A percentile compares a stretch with the other conserved stretches of the same genome.
Evolutionary conservation across 2,888 invertebrate species (phyloP).

Genomic region (Drosophila maculinotata): DNA sequence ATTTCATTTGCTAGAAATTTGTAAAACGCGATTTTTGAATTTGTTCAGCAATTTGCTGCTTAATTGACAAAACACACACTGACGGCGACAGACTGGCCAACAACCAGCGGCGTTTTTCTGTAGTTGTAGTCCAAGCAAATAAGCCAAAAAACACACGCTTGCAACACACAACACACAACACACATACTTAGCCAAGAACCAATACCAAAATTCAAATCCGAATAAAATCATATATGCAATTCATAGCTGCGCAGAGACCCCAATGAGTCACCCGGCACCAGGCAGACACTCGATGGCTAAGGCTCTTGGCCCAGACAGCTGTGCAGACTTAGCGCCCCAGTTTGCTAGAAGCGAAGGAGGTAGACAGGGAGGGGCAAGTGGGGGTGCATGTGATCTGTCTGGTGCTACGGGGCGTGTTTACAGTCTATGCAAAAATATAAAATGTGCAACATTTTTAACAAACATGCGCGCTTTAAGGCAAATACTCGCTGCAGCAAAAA

Average conservation of each 20-base stretch:
- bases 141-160: slow-evolving; percentile 25
- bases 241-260: slow-evolving; percentile 59
- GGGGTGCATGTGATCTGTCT: slow-evolving; percentile 59
- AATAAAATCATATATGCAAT: slow-evolving; percentile 82
- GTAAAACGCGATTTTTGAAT: slow-evolving; percentile 82
- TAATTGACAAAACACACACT: slow-evolving; percentile 82
- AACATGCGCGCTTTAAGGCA: slow-evolving; percentile 73
- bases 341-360: slow-evolving; percentile 18
- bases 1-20: slow-evolving; percentile 73
- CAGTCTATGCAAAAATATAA: slow-evolving; percentile 38
- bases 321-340: slow-evolving; percentile 69
- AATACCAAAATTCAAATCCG: slow-evolving; percentile 32
- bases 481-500: slow-evolving; percentile 37
- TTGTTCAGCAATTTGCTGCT: slow-evolving; percentile 83
- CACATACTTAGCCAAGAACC: slow-evolving; percentile 31
- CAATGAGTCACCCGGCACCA: slow-evolving; percentile 65
- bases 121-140: slow-evolving; percentile 47
- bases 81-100: slow-evolving; percentile 60
- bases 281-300: slow-evolving; percentile 32
- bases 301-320: slow-evolving; percentile 71
- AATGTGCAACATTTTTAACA: slow-evolving; percentile 55
- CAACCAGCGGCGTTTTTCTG: slow-evolving; percentile 75
- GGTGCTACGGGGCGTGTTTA: slow-evolving; percentile 69
- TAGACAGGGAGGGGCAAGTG: slow-evolving; percentile 4
- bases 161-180: slow-evolving; percentile 34